These are phyloP conservation scores for Holacanthella duospinosa DNA, from an alignment of 2,888 invertebrate genomes.

Conservation along the genomic window DNA sequence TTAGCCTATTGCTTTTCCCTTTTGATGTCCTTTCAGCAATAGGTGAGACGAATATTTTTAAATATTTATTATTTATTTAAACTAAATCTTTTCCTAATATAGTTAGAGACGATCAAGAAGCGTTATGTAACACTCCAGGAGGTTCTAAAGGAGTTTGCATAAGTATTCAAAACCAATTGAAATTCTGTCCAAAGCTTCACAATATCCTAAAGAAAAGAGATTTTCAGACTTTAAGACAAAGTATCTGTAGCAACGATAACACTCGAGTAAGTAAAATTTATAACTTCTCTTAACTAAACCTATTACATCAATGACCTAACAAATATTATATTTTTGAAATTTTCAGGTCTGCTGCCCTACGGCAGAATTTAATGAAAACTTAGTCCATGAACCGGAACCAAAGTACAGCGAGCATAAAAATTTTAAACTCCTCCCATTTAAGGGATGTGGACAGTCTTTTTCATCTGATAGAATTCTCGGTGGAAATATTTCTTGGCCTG, in stretches of 20 bases:
- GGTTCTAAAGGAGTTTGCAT: conserved; percentile 8
- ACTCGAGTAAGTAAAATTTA: neutral
- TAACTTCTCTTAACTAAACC: too few relatives aligned
- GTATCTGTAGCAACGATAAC: conserved; percentile 9
- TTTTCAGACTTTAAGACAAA: neutral
- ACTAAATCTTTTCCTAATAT: too few relatives aligned
- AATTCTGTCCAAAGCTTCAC: conserved; percentile 4
- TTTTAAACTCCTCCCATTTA: conserved; percentile 22
- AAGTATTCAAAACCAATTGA: neutral
- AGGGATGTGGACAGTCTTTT: conserved; percentile 9
- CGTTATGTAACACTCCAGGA: neutral
- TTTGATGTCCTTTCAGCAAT: too few relatives aligned
- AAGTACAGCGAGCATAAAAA: conserved; percentile 17
- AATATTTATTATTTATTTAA: too few relatives aligned
- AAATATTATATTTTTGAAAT: neutral
- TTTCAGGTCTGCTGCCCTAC: conserved; percentile 28
- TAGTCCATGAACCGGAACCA: neutral
- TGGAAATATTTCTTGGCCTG: conserved; percentile 18
- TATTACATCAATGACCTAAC: too few relatives aligned
- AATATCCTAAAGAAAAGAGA: neutral
- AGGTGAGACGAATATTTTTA: too few relatives aligned
- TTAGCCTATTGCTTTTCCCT: too few relatives aligned
- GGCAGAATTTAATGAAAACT: conserved; percentile 17
- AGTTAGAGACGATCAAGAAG: neutral
- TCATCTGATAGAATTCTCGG: conserved; percentile 25